Evolutionary conservation across 2,113 vertebrate genomes (phyloP).

Genomic region (Muscicapa adusta): DNA sequence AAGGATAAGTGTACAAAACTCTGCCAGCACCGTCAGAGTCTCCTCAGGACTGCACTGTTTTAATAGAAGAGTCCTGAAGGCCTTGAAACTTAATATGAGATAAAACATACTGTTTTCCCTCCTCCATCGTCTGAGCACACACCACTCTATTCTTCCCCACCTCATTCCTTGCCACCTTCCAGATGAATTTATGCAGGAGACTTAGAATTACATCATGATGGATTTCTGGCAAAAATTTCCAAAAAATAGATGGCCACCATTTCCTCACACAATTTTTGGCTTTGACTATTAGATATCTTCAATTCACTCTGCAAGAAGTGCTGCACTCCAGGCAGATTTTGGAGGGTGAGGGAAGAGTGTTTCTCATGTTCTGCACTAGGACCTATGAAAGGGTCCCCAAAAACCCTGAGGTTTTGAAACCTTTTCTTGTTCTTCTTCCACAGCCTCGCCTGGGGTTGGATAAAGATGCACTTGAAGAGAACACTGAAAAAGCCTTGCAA

Average conservation of each 20-base stretch:
- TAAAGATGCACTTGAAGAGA: background rate
- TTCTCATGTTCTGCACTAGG: background rate
- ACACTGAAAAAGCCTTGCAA: background rate
- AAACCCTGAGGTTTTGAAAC: background rate
- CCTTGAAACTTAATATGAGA: background rate
- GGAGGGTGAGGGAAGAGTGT: background rate
- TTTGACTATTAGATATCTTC: rapidly evolving
- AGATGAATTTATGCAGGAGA: background rate
- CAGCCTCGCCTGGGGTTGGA: background rate
- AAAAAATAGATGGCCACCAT: background rate
- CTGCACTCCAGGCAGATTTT: background rate
- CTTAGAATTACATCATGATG: background rate
- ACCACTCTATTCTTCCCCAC: background rate
- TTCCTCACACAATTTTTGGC: background rate
- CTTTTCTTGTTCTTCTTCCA: background rate
- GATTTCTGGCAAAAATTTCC: background rate
- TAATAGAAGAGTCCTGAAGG: background rate
- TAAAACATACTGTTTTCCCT: background rate
- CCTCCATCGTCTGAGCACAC: background rate
- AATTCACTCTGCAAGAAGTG: background rate
- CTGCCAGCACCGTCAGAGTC: background rate
- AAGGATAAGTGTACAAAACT: conserved; percentile 12
- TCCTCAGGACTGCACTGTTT: background rate
- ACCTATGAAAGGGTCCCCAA: background rate
- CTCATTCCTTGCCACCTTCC: background rate